These are phyloP conservation scores for Pherbina coryleti DNA, from an alignment of 2,888 invertebrate species.

Conservation along the genomic window DNA sequence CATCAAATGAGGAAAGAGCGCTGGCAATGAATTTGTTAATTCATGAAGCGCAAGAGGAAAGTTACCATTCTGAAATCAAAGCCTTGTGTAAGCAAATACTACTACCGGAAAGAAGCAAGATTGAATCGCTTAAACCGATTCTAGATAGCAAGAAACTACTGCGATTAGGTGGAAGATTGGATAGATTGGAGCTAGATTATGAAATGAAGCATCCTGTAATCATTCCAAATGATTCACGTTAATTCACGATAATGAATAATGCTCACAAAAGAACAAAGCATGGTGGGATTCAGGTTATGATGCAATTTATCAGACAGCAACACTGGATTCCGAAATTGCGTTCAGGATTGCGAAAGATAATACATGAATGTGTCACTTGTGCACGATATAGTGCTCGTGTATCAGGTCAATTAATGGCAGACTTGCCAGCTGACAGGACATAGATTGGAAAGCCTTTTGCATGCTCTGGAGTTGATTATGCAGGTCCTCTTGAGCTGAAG, in stretches of 20 bases:
- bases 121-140: too few species aligned
- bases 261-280: constrained; percentile 35
- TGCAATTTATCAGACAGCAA: constrained; percentile 34
- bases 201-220: constrained; percentile 49
- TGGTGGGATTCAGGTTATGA: constrained; percentile 39
- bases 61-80: too few species aligned
- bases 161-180: background rate
- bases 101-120: too few species aligned
- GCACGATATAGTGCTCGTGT: constrained; percentile 27
- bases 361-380: too few species aligned
- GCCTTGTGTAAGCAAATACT: too few species aligned
- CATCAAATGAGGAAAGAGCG: too few species aligned
- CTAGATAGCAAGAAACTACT: too few species aligned
- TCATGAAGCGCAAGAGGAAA: too few species aligned
- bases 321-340: constrained; percentile 35
- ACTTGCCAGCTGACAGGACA: constrained; percentile 33
- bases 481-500: too few species aligned
- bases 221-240: constrained; percentile 43
- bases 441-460: too few species aligned
- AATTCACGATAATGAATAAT: constrained; percentile 37
- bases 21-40: too few species aligned
- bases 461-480: too few species aligned
- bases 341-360: background rate
- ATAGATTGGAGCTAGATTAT: background rate
- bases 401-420: constrained; percentile 29